A percentile compares a stretch with the other conserved stretches of the same genome.
Evolutionary conservation across 2,888 invertebrate genomes (phyloP).

Genomic region (Drosophila formosana): DNA sequence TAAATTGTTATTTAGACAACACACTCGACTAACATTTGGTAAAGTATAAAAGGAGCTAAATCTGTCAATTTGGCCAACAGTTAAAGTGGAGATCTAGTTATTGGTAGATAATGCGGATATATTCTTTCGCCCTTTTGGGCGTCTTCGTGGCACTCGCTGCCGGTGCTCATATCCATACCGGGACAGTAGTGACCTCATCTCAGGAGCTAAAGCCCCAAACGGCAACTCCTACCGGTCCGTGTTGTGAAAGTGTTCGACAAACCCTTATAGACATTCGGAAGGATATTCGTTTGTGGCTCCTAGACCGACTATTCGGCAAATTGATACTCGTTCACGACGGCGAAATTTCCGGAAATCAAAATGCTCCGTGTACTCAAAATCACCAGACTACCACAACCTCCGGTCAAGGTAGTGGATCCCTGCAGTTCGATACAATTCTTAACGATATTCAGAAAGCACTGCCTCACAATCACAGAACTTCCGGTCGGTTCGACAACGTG

Average conservation of each 20-base stretch:
- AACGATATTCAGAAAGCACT: slow-evolving; percentile 28
- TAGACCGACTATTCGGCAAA: slow-evolving; percentile 67
- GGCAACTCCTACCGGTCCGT: slow-evolving; percentile 29
- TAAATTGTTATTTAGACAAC: slow-evolving; percentile 38
- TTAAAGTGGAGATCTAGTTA: slow-evolving; percentile 38
- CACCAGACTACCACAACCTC: slow-evolving; percentile 21
- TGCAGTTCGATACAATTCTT: slow-evolving; percentile 33
- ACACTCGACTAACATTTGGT: slow-evolving; percentile 6
- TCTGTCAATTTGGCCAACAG: slow-evolving; percentile 42
- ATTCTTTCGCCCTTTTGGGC: slow-evolving; percentile 60
- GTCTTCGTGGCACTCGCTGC: slow-evolving; percentile 47
- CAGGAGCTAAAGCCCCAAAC: slow-evolving; percentile 32
- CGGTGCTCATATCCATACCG: slow-evolving; percentile 50
- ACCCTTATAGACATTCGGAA: slow-evolving; percentile 67
- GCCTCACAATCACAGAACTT: slow-evolving; percentile 35
- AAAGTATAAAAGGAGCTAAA: slow-evolving; percentile 62
- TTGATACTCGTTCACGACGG: slow-evolving; percentile 55
- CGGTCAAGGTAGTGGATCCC: neutral
- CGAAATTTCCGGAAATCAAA: slow-evolving; percentile 53
- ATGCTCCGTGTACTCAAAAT: slow-evolving; percentile 51
- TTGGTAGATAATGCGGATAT: slow-evolving; percentile 62
- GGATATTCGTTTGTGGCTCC: slow-evolving; percentile 64
- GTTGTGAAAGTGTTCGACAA: slow-evolving; percentile 73
- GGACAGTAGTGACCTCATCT: slow-evolving; percentile 35
- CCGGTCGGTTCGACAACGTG: slow-evolving; percentile 6